Evolutionary conservation across 1,140 invertebrate species (phyloP).

Genomic region (Eubasilissa regina): DNA sequence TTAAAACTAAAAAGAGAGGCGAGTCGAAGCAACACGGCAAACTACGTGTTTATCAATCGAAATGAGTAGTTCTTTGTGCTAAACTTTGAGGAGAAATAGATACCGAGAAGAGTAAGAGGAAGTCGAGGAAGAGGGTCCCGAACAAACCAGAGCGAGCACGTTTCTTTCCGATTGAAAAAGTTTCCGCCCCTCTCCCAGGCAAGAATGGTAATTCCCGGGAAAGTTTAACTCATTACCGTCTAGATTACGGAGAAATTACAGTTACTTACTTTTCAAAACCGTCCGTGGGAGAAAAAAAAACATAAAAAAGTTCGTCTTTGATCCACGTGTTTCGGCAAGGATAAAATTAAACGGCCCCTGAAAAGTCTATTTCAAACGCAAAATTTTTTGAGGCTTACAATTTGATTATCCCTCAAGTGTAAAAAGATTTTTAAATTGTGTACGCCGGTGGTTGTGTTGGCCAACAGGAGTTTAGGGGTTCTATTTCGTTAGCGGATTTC

Average conservation of each 20-base stretch:
- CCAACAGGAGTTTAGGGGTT: no score
- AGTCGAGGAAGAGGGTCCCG: not conserved
- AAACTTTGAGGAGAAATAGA: conserved; percentile 29
- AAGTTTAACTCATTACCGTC: conserved; percentile 43
- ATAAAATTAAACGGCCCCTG: not conserved
- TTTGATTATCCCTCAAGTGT: no score
- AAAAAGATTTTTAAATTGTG: no score
- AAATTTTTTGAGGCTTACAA: no score
- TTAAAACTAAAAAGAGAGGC: not conserved
- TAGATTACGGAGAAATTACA: conserved; percentile 38
- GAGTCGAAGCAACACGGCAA: conserved; percentile 22
- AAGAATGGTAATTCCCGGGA: conserved; percentile 34
- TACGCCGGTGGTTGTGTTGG: no score
- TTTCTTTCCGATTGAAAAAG: conserved; percentile 38
- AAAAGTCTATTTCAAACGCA: no score
- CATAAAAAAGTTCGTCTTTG: conserved; percentile 15
- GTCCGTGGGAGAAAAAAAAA: conserved; percentile 15
- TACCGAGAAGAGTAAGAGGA: conserved; percentile 10
- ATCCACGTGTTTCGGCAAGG: conserved; percentile 14
- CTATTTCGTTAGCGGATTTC: no score
- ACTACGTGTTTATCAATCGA: conserved; percentile 44
- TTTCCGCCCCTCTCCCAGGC: conserved; percentile 5
- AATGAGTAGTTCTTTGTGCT: conserved; percentile 41
- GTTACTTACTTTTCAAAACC: conserved; percentile 27
- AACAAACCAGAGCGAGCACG: conserved; percentile 18